Conservation (phyloP, 2,797 vertebrate genomes). For the Chelon auratus region DNA sequence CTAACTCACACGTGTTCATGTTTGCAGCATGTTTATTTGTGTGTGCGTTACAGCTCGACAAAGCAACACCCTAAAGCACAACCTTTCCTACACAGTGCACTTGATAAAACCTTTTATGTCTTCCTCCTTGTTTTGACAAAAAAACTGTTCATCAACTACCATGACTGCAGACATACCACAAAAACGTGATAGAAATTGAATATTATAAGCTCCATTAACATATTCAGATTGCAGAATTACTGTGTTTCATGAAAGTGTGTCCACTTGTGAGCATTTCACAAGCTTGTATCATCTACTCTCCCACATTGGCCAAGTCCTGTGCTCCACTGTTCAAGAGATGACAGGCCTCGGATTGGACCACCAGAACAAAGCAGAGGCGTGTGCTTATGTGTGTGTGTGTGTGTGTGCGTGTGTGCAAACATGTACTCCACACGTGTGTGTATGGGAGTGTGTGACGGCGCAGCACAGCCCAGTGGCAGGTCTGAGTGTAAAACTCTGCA, state of each 20-base stretch:
- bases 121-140: too few species aligned
- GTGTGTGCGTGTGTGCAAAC: constrained; percentile 44
- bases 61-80: too few species aligned
- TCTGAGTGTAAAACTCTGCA: constrained; percentile 79
- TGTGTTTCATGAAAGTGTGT: constrained; percentile 19
- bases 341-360: constrained; percentile 61
- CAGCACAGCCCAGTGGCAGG: constrained; percentile 78
- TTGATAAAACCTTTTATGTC: too few species aligned
- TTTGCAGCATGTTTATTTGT: constrained; percentile 20
- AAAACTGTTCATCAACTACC: too few species aligned
- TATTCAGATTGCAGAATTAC: not conserved
- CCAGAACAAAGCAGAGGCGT: constrained; percentile 69
- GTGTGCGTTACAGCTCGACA: not conserved
- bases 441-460: constrained; percentile 64
- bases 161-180: too few species aligned
- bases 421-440: constrained; percentile 33
- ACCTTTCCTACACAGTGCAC: too few species aligned
- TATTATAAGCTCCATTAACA: not conserved
- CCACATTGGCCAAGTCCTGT: constrained; percentile 35
- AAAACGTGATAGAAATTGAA: not conserved
- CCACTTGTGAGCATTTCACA: constrained; percentile 21
- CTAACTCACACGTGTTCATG: constrained; percentile 43
- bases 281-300: constrained; percentile 48
- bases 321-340: constrained; percentile 53
- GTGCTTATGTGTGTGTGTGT: not conserved